These are phyloP conservation scores for Portunus trituberculatus DNA, from an alignment of 1,140 invertebrate species.

Conservation along the genomic window DNA sequence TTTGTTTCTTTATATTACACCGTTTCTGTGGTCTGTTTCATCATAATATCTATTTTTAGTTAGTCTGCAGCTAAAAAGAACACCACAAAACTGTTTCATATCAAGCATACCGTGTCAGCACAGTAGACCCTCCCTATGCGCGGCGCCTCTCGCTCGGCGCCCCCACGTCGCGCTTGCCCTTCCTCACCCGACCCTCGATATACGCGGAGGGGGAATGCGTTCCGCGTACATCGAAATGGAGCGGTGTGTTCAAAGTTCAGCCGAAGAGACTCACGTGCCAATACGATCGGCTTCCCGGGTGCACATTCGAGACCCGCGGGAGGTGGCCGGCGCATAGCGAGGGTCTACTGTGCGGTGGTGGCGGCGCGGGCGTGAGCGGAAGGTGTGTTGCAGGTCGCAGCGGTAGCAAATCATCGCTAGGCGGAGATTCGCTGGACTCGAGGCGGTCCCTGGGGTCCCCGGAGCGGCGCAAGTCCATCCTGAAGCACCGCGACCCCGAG, in stretches of 20 bases:
- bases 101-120: constrained; percentile 53
- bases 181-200: neutral
- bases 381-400: constrained; percentile 82
- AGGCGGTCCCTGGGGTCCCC: constrained; percentile 83
- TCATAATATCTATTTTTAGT: constrained; percentile 67
- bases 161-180: neutral
- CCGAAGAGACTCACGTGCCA: neutral
- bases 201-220: constrained; percentile 8
- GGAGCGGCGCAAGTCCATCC: constrained; percentile 87
- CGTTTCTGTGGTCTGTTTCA: constrained; percentile 69
- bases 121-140: constrained; percentile 1
- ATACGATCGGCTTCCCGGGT: neutral
- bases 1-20: constrained; percentile 70
- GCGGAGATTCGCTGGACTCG: constrained; percentile 87
- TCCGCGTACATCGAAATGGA: constrained; percentile 7
- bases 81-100: constrained; percentile 68
- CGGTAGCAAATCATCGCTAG: constrained; percentile 86
- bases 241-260: neutral
- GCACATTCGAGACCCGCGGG: neutral
- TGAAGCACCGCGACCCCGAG: constrained; percentile 88
- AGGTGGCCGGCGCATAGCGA: neutral
- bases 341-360: constrained; percentile 33
- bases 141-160: neutral
- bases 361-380: constrained; percentile 61
- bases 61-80: constrained; percentile 53